phyloP scores from a whole-genome alignment of 1,140 invertebrate species.

The Thaumatotibia leucotreta region DNA sequence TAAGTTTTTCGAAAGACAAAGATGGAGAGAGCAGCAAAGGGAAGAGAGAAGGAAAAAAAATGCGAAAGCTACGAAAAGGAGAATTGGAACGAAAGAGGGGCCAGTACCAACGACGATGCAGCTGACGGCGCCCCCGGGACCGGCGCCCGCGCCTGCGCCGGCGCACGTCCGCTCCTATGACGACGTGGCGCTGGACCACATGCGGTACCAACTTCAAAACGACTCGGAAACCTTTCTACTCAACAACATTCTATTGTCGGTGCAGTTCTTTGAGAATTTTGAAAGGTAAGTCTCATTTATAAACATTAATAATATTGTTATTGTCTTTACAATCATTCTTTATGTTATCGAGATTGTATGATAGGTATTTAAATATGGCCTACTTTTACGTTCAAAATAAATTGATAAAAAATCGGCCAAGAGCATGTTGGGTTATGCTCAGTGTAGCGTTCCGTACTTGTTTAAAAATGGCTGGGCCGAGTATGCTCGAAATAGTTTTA shows the following conservation, averaged over 20 bases:
- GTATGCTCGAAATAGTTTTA: too few relatives aligned
- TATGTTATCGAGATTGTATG: too few relatives aligned
- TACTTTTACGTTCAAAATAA: too few relatives aligned
- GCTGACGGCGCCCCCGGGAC: slow-evolving; percentile 18
- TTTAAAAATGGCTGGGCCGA: too few relatives aligned
- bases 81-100: slow-evolving; percentile 35
- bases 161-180: slow-evolving; percentile 58
- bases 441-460: too few relatives aligned
- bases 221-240: slow-evolving; percentile 83
- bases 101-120: slow-evolving; percentile 26
- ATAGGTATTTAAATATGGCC: too few relatives aligned
- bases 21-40: slow-evolving; percentile 55
- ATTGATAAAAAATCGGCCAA: too few relatives aligned
- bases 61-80: slow-evolving; percentile 39
- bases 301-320: too few relatives aligned
- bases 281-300: slow-evolving; percentile 79
- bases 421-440: too few relatives aligned
- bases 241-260: slow-evolving; percentile 85
- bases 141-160: slow-evolving; percentile 33
- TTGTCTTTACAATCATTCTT: too few relatives aligned
- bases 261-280: slow-evolving; percentile 88
- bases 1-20: slow-evolving; percentile 63
- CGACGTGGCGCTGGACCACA: slow-evolving; percentile 65
- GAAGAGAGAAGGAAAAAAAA: slow-evolving; percentile 55
- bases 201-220: slow-evolving; percentile 78